Conservation (phyloP, 2,797 vertebrate genomes). For the Morelia viridis region DNA sequence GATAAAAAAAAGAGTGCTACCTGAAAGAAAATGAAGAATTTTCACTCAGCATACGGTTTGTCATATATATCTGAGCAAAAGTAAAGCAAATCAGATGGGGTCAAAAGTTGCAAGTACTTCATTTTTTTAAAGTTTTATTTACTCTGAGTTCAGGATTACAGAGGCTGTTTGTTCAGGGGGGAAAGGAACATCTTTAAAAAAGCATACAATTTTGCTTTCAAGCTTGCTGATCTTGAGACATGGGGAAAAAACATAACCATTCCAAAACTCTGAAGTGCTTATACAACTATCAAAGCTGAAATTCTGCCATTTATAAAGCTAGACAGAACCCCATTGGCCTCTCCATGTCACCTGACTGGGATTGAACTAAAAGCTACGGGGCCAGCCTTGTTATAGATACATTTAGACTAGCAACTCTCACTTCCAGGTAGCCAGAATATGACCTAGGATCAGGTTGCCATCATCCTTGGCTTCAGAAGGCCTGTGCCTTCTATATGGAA, state of each 20-base stretch:
- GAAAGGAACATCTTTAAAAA: neutral
- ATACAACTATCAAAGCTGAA: neutral
- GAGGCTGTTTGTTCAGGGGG: neutral
- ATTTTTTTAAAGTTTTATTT: neutral
- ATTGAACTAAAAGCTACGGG: neutral
- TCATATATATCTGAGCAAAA: constrained; percentile 23
- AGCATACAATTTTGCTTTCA: neutral
- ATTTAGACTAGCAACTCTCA: neutral
- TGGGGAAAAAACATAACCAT: neutral
- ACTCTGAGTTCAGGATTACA: neutral
- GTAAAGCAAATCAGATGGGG: neutral
- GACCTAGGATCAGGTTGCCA: neutral
- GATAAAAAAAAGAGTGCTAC: constrained; percentile 7
- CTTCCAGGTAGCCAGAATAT: neutral
- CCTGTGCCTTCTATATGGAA: neutral
- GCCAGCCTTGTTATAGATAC: neutral
- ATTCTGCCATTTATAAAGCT: neutral
- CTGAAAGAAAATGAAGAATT: constrained; percentile 45
- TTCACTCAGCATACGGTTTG: constrained; percentile 49
- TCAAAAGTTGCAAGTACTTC: neutral
- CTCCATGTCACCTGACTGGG: neutral
- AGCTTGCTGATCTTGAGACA: neutral
- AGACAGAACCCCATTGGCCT: neutral
- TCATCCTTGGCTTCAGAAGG: neutral
- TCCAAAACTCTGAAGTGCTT: neutral